Conservation (phyloP, 92 coral and sea anemone species). For the Zoanthus gigantus region DNA sequence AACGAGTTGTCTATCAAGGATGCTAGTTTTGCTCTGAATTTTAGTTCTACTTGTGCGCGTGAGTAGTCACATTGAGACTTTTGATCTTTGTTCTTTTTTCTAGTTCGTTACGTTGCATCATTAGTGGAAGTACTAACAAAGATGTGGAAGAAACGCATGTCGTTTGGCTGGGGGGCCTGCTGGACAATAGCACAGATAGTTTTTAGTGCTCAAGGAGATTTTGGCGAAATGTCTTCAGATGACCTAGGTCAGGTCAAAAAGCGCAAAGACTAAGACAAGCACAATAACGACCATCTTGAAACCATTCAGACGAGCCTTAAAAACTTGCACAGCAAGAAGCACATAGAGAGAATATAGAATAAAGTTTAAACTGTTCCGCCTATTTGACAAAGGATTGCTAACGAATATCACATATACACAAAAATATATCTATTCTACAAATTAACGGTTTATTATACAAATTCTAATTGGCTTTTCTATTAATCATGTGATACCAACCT, state of each 20-base stretch:
- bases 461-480: no score
- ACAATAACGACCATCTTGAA: not conserved
- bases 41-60: no score
- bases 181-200: not conserved
- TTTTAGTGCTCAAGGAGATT: constrained; percentile 18
- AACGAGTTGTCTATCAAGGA: no score
- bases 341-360: not conserved
- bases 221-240: not conserved
- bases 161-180: not conserved
- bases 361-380: not conserved
- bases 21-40: no score
- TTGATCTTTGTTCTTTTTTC: not conserved
- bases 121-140: constrained; percentile 3
- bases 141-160: constrained; percentile 7
- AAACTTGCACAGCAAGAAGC: not conserved
- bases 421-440: no score
- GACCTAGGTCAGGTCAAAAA: constrained; percentile 2
- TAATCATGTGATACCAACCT: no score
- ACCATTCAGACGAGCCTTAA: not conserved
- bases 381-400: no score
- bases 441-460: no score
- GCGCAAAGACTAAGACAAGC: not conserved
- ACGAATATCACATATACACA: no score
- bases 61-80: not conserved
- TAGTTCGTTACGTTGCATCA: not conserved